phyloP scores from a whole-genome alignment of 2,113 vertebrate species.

The Engraulis encrasicolus region DNA sequence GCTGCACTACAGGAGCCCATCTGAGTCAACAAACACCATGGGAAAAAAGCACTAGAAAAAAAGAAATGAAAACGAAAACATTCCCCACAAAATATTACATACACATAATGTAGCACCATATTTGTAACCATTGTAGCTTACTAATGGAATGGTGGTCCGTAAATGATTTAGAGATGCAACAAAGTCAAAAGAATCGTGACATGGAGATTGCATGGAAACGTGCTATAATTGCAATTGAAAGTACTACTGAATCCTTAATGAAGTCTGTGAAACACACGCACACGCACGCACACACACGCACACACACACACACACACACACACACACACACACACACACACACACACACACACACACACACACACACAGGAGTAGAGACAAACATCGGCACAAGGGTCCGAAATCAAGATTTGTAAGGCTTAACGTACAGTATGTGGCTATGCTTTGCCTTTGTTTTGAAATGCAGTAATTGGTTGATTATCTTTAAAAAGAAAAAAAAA shows the following conservation, averaged over 20 bases:
- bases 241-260: background rate
- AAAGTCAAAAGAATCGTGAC: background rate
- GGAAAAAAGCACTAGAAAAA: background rate
- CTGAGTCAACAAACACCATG: background rate
- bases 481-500: too few relatives aligned
- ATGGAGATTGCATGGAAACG: background rate
- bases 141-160: too few relatives aligned
- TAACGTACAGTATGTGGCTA: too few relatives aligned
- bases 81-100: background rate
- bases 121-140: background rate
- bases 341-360: background rate
- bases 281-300: background rate
- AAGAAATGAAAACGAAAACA: too few relatives aligned
- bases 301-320: background rate
- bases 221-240: too few relatives aligned
- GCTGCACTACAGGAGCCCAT: background rate
- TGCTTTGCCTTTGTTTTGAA: too few relatives aligned
- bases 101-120: background rate
- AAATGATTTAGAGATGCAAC: too few relatives aligned
- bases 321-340: conserved; percentile 8
- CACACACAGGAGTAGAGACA: background rate
- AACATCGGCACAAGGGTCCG: too few relatives aligned
- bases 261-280: background rate
- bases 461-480: too few relatives aligned
- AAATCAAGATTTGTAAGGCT: too few relatives aligned